These are phyloP conservation scores for Phasia obesa DNA, from an alignment of 2,888 invertebrate genomes.

Conservation along the genomic window DNA sequence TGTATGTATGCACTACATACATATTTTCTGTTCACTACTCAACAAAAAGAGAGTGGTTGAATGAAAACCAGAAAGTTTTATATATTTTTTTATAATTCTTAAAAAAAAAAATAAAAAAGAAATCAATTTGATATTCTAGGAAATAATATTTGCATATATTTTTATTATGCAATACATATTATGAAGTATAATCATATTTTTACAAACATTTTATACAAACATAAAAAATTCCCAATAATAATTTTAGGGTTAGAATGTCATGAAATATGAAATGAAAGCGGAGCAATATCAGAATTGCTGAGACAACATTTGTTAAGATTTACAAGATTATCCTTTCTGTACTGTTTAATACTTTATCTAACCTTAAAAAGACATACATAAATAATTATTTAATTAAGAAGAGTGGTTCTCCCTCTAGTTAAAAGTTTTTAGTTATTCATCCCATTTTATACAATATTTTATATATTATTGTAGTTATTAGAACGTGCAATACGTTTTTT, in stretches of 20 bases:
- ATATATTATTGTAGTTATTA: not conserved
- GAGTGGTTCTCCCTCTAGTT: not conserved
- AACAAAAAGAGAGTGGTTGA: conserved; percentile 52
- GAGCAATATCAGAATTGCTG: not conserved
- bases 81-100: conserved; percentile 69
- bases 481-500: conserved; percentile 57
- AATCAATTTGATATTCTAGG: conserved; percentile 75
- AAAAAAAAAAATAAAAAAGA: conserved; percentile 72
- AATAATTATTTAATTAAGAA: conserved; percentile 39
- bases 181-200: conserved; percentile 22
- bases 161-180: conserved; percentile 58
- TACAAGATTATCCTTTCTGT: not conserved
- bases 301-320: not conserved
- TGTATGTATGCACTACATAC: not conserved
- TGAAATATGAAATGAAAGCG: not conserved
- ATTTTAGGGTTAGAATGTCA: conserved; percentile 60
- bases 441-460: not conserved
- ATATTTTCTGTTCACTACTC: conserved; percentile 41
- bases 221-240: conserved; percentile 28
- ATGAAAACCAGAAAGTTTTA: conserved; percentile 52
- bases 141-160: conserved; percentile 75
- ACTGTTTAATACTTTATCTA: conserved; percentile 1
- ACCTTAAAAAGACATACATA: conserved; percentile 39
- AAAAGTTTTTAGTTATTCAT: not conserved
- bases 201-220: conserved; percentile 31